These are phyloP conservation scores for Spatula versicolor DNA, from an alignment of 2,797 vertebrate species.

Conservation along the genomic window DNA sequence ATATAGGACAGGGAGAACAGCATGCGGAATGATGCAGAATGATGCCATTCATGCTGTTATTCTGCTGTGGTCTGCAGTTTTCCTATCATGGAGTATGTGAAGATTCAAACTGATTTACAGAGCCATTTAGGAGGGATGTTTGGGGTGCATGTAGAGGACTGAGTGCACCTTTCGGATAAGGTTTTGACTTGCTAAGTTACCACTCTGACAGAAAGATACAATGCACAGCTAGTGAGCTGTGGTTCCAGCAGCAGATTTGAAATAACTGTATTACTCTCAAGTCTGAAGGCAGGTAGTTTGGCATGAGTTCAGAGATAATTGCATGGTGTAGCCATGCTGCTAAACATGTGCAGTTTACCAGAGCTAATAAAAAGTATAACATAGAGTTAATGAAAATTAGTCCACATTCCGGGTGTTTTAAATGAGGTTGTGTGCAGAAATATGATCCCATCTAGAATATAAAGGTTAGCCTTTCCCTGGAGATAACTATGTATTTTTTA, in stretches of 20 bases:
- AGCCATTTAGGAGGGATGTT: not conserved
- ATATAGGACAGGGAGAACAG: not conserved
- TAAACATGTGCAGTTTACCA: not conserved
- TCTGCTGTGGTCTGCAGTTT: not conserved
- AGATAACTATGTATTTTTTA: not conserved
- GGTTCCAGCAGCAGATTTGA: not conserved
- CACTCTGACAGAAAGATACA: not conserved
- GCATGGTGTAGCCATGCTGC: not conserved
- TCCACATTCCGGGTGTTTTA: not conserved
- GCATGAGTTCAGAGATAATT: not conserved
- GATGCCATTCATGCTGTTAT: not conserved
- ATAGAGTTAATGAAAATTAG: not conserved
- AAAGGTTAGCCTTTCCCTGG: not conserved
- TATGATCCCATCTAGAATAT: not conserved
- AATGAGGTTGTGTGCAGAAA: not conserved
- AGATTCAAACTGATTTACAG: not conserved
- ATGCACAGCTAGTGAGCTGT: fast-evolving
- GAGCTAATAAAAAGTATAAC: not conserved
- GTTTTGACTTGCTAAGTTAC: not conserved
- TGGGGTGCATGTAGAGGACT: not conserved
- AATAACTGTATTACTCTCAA: fast-evolving
- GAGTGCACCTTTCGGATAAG: not conserved
- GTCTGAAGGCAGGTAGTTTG: not conserved
- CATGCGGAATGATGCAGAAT: not conserved
- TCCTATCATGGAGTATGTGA: not conserved